These are phyloP conservation scores for Mythimna loreyi DNA, from an alignment of 2,888 invertebrate genomes.

Conservation along the genomic window DNA sequence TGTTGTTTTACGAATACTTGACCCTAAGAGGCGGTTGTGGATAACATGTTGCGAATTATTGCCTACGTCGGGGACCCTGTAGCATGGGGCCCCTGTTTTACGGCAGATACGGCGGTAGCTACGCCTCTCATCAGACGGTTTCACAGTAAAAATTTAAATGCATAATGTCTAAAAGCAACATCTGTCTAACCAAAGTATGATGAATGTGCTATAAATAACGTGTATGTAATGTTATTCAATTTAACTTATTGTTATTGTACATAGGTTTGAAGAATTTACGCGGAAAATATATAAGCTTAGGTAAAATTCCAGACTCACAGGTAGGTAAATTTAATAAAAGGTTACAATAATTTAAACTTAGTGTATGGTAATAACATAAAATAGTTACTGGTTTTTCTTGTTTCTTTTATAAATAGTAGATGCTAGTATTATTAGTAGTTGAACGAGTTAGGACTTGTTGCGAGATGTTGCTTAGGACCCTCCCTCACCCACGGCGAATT, in stretches of 20 bases:
- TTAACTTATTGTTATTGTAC: background rate
- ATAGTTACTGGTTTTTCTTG: conserved; percentile 29
- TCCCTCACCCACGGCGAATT: no score
- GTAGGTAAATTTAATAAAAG: conserved; percentile 21
- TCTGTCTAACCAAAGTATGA: background rate
- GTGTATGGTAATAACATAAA: conserved; percentile 1
- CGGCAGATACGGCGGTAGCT: no score
- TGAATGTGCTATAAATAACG: conserved; percentile 20
- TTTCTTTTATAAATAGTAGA: background rate
- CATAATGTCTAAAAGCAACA: background rate
- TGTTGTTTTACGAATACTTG: no score
- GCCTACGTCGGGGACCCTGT: no score
- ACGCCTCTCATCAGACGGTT: no score
- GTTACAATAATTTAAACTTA: conserved; percentile 1
- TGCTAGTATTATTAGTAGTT: conserved; percentile 8
- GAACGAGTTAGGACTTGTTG: conserved; percentile 11
- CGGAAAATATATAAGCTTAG: conserved; percentile 10
- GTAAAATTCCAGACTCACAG: conserved; percentile 3
- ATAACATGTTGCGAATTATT: no score
- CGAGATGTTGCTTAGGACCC: conserved; percentile 16
- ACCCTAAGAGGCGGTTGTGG: no score
- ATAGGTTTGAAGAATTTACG: background rate
- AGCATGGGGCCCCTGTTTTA: no score
- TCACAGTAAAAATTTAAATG: background rate
- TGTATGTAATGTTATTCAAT: background rate